Evolutionary conservation across 2,888 invertebrate species (phyloP).

Genomic region (Megaustenia siamemsis): DNA sequence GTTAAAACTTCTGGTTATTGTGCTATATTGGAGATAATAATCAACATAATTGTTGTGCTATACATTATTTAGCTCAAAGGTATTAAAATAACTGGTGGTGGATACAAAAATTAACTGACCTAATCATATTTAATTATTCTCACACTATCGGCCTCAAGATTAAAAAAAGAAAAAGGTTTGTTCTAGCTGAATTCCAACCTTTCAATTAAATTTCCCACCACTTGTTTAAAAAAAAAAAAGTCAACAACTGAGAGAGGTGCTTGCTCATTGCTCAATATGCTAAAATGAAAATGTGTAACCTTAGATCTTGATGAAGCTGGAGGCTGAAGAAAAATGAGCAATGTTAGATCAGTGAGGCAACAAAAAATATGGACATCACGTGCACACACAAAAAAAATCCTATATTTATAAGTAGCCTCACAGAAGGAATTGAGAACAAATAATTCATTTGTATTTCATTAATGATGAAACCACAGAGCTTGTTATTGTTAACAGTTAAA

Average conservation of each 20-base stretch:
- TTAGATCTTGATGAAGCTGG: slow-evolving; percentile 35
- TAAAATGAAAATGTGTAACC: slow-evolving; percentile 30
- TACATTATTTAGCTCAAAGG: too few relatives aligned
- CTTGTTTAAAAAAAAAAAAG: neutral
- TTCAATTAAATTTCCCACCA: neutral
- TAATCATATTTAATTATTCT: too few relatives aligned
- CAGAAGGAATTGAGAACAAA: too few relatives aligned
- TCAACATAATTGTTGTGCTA: too few relatives aligned
- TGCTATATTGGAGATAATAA: too few relatives aligned
- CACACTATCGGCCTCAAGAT: too few relatives aligned
- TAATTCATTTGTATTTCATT: neutral
- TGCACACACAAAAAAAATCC: too few relatives aligned
- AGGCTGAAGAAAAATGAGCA: slow-evolving; percentile 45
- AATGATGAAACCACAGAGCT: neutral
- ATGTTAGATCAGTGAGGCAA: neutral
- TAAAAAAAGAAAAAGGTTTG: neutral
- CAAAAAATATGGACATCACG: neutral
- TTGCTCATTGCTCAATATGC: neutral
- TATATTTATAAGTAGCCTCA: too few relatives aligned
- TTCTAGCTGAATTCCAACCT: neutral
- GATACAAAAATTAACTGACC: too few relatives aligned
- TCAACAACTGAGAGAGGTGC: neutral
- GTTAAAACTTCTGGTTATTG: too few relatives aligned
- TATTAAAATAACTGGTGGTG: too few relatives aligned
- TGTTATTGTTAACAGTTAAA: neutral